Conservation (phyloP, 2,113 vertebrate species). For the Oenanthe melanoleuca region DNA sequence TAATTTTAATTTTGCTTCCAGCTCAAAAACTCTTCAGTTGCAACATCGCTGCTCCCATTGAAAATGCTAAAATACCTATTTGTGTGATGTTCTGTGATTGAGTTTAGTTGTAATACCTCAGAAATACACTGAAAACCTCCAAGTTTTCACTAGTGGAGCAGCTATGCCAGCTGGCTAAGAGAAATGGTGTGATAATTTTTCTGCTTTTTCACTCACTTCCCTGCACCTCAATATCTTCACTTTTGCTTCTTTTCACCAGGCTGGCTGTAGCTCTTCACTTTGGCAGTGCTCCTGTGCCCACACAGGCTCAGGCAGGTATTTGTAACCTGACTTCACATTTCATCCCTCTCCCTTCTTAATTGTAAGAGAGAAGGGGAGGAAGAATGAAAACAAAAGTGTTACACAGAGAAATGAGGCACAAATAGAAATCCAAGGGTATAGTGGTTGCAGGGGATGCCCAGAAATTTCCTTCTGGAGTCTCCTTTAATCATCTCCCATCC, state of each 20-base stretch:
- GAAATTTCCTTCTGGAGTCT: constrained; percentile 3
- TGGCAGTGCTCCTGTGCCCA: not conserved
- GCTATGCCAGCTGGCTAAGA: not conserved
- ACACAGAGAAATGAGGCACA: not conserved
- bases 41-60: not conserved
- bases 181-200: not conserved
- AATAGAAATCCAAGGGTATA: not conserved
- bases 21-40: not conserved
- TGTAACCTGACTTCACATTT: not conserved
- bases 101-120: not conserved
- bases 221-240: not conserved
- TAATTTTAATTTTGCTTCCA: not conserved
- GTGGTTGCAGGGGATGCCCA: not conserved
- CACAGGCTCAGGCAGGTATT: not conserved
- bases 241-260: not conserved
- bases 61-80: not conserved
- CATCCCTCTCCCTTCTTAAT: not conserved
- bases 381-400: not conserved
- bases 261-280: not conserved
- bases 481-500: not conserved
- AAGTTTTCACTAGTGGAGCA: not conserved
- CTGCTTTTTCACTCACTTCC: not conserved
- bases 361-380: not conserved
- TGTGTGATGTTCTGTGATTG: not conserved
- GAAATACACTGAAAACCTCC: not conserved